Evolutionary conservation across 2,888 invertebrate genomes (phyloP), one percentile per base, ranked within the genome.

Genomic region (Artemia sinica): DNA sequence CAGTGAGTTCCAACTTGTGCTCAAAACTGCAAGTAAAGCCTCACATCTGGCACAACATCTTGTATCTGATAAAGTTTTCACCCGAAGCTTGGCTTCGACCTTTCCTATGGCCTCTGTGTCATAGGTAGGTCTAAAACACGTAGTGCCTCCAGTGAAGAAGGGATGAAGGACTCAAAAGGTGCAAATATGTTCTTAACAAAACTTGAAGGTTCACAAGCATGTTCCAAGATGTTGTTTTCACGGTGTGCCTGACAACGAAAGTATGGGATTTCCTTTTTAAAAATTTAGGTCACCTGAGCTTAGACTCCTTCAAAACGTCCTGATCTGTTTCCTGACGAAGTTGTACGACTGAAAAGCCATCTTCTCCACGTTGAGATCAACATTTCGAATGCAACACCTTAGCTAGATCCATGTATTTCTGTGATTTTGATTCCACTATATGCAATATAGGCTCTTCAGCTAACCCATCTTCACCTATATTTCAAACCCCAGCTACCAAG

Each of bases 341-440:
- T 65, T 41, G n/a, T 65, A 65, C 18, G 65, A 65, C 41, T 65
- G 65, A 41, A 65, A 65, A 41, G 41, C 28, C 18, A 65, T 65
- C 65, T 65, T 65, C 65, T 18, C 65, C 18, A 65, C 65, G n/a
- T 65, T n/a, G 41, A 65, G 65, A n/a, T n/a, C 65, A 12, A 65
- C 6, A 65, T 41, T 18, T 5, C 12, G 28, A 12, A 65, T 10
- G 41, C 65, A 65, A n/a, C 28, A 18, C 18, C 18, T 41, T 18
- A 8, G 65, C 65, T 28, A 65, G 18, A 11, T 41, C 13, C 41
- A 28, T 41, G 10, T 41, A 18, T 9, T 18, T 65, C 65, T 65
- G 18, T 28, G 65, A 65, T 65, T 65, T 65, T 18, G 65, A 18
- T 13, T 65, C 13, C 18, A 65, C 65, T 11, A 65, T 65, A 41